Conservation (phyloP, 2,113 vertebrate species). For the Procavia capensis region DNA sequence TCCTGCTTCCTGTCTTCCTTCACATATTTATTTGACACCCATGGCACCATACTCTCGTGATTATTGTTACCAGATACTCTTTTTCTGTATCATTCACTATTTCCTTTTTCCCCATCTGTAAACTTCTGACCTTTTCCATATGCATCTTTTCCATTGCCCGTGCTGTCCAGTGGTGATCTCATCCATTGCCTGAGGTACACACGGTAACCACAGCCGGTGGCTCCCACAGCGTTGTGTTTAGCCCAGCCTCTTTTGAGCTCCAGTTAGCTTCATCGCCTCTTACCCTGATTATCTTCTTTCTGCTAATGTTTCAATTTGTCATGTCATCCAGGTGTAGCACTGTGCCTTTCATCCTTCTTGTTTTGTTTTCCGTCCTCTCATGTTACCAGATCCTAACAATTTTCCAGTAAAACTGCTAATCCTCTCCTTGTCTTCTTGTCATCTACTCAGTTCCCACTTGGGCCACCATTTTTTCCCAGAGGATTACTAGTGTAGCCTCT, state of each 20-base stretch:
- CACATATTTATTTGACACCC: background rate
- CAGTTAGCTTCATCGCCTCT: background rate
- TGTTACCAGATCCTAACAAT: background rate
- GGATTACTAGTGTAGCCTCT: background rate
- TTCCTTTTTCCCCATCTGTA: background rate
- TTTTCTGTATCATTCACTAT: background rate
- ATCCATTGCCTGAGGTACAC: background rate
- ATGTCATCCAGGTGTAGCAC: background rate
- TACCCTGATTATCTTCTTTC: background rate
- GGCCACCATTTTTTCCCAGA: background rate
- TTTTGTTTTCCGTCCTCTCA: background rate
- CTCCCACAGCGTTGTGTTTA: background rate
- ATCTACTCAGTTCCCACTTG: background rate
- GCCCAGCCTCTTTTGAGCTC: background rate
- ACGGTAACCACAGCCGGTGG: fast-evolving
- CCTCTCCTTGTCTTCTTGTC: no score
- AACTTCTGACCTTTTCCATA: background rate
- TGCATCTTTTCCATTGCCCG: background rate
- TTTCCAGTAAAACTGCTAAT: background rate
- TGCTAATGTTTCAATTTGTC: background rate
- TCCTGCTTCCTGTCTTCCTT: background rate
- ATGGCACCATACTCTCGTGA: background rate
- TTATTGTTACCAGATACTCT: background rate
- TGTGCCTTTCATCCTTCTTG: background rate
- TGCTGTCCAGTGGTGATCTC: background rate